phyloP scores from a whole-genome alignment of 2,888 invertebrate genomes.

The Acrobeloides nanus region DNA sequence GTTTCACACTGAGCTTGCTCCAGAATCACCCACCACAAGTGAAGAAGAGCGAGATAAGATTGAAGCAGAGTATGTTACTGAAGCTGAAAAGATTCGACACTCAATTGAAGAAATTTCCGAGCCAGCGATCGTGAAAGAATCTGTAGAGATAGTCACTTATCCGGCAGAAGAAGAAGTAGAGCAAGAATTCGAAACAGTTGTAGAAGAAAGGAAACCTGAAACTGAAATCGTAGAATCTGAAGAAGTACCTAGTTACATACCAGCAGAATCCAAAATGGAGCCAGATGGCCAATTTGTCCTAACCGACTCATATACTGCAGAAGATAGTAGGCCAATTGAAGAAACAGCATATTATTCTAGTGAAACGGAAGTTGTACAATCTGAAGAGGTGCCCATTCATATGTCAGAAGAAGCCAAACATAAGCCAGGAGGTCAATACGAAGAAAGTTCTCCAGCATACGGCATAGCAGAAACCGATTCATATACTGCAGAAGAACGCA shows the following conservation, averaged over 20 bases:
- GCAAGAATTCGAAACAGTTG: conserved; percentile 24
- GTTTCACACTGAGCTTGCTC: no score
- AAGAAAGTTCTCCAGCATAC: background rate
- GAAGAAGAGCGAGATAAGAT: no score
- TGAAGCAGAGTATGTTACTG: conserved; percentile 33
- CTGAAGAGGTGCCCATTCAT: background rate
- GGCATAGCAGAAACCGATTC: background rate
- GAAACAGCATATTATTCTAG: no score
- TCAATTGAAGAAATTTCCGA: conserved; percentile 32
- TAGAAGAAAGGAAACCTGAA: no score
- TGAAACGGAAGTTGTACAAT: background rate
- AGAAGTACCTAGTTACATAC: no score
- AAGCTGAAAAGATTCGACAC: conserved; percentile 33
- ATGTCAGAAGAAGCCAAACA: background rate
- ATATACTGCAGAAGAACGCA: background rate
- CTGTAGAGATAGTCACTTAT: conserved; percentile 68
- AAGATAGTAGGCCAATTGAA: background rate
- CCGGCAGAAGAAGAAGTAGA: conserved; percentile 43
- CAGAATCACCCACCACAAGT: no score
- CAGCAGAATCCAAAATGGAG: no score
- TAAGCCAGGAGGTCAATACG: background rate
- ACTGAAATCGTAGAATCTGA: no score
- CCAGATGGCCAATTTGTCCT: no score
- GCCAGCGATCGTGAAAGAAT: no score
- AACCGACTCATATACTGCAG: no score